phyloP scores from a whole-genome alignment of 2,888 invertebrate genomes.

The Holacanthella duospinosa region DNA sequence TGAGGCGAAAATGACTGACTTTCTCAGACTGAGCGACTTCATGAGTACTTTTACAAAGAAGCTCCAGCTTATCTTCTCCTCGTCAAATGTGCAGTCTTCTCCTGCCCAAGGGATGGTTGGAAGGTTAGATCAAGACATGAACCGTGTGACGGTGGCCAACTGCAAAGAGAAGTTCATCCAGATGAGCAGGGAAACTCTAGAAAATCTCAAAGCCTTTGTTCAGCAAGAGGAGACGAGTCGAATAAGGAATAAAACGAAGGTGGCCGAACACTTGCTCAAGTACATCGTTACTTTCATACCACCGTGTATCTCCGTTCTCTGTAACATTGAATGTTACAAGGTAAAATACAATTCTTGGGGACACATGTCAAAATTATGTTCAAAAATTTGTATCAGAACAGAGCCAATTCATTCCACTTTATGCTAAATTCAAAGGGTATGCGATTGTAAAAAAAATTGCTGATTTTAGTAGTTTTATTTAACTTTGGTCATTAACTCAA shows the following conservation, averaged over 20 bases:
- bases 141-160: not conserved
- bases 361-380: not conserved
- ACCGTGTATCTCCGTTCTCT: not conserved
- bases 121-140: not conserved
- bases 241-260: not conserved
- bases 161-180: not conserved
- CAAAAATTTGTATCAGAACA: no score
- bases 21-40: not conserved
- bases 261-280: not conserved
- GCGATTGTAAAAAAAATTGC: no score
- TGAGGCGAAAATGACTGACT: no score
- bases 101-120: not conserved
- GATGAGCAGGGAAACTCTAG: not conserved
- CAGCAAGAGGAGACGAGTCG: not conserved
- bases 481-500: no score
- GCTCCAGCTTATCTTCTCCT: not conserved
- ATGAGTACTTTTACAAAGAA: not conserved
- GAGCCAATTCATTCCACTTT: no score
- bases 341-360: not conserved
- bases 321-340: not conserved
- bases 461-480: no score
- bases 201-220: not conserved
- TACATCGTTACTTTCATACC: not conserved
- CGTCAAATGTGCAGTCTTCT: not conserved
- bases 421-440: no score